Evolutionary conservation across 2,888 invertebrate genomes (phyloP).

Genomic region (Cryptophagus acutangulus): DNA sequence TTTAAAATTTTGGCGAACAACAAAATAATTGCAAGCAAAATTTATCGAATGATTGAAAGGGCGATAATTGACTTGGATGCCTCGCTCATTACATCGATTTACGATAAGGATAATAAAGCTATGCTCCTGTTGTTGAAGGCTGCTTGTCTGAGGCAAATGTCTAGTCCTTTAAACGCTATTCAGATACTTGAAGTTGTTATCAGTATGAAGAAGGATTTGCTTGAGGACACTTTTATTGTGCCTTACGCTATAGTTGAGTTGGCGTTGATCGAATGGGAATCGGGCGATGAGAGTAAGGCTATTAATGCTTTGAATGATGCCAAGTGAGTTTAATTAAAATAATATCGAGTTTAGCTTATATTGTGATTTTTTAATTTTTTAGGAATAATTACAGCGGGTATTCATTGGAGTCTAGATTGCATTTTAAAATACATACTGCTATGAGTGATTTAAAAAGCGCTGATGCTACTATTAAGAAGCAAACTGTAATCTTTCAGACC

Average conservation of each 20-base stretch:
- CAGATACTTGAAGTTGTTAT: constrained; percentile 64
- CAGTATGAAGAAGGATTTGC: constrained; percentile 63
- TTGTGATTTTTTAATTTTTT: constrained; percentile 36
- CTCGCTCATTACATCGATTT: constrained; percentile 46
- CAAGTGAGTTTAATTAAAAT: constrained; percentile 56
- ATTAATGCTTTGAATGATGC: constrained; percentile 72
- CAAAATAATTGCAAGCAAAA: constrained; percentile 55
- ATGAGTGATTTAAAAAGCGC: constrained; percentile 51
- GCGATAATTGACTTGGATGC: constrained; percentile 43
- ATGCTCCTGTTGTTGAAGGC: constrained; percentile 76
- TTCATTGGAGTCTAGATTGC: constrained; percentile 80
- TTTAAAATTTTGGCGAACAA: constrained; percentile 75
- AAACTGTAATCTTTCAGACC: too few species aligned
- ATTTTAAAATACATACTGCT: constrained; percentile 83
- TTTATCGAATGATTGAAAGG: constrained; percentile 61
- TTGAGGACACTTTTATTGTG: constrained; percentile 76
- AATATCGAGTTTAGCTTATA: too few species aligned
- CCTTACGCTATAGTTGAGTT: constrained; percentile 85
- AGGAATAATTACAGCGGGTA: constrained; percentile 87
- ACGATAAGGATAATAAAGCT: constrained; percentile 67
- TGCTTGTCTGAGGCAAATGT: constrained; percentile 74
- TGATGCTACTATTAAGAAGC: too few species aligned
- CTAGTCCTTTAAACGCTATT: constrained; percentile 71
- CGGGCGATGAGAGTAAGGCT: constrained; percentile 64
- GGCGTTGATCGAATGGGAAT: constrained; percentile 70